Evolutionary conservation across 2,888 invertebrate genomes (phyloP).

Genomic region (Hirtodrosophila trivittata): DNA sequence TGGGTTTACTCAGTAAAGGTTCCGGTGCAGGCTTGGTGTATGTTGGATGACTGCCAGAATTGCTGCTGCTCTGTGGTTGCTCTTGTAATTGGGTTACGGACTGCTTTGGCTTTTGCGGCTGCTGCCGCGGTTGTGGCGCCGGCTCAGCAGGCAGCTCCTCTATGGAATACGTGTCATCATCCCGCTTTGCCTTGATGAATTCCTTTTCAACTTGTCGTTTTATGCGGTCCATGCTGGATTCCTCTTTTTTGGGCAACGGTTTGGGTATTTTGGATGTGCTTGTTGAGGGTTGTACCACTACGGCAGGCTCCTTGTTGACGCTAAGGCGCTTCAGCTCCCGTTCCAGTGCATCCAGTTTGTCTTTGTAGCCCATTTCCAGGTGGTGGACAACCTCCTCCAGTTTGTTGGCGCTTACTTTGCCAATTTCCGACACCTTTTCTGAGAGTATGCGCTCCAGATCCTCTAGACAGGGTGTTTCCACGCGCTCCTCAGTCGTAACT

Average conservation of each 20-base stretch:
- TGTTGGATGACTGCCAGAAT: conserved; percentile 56
- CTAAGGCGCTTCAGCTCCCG: conserved; percentile 60
- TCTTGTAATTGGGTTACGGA: conserved; percentile 36
- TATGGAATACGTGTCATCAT: conserved; percentile 68
- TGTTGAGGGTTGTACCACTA: not conserved
- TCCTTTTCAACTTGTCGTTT: conserved; percentile 59
- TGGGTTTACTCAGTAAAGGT: not conserved
- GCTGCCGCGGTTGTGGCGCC: not conserved
- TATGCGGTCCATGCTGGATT: conserved; percentile 52
- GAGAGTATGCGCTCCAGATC: conserved; percentile 71
- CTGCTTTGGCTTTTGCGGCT: conserved; percentile 8
- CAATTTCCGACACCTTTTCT: conserved; percentile 77
- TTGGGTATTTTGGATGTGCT: conserved; percentile 63
- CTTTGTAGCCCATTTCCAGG: conserved; percentile 73
- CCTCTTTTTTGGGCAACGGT: conserved; percentile 36
- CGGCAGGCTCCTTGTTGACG: conserved; percentile 7
- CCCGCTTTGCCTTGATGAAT: conserved; percentile 52
- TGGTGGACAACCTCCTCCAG: conserved; percentile 72
- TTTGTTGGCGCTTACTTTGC: conserved; percentile 67
- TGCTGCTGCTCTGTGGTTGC: conserved; percentile 34
- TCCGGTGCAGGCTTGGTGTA: conserved; percentile 31
- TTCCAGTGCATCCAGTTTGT: conserved; percentile 71
- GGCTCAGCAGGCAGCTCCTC: conserved; percentile 43
- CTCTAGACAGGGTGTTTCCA: conserved; percentile 61
- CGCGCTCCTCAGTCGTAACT: conserved; percentile 33